Evolutionary conservation across 1,140 invertebrate genomes (phyloP).

Genomic region (Lasaia peninsularis): DNA sequence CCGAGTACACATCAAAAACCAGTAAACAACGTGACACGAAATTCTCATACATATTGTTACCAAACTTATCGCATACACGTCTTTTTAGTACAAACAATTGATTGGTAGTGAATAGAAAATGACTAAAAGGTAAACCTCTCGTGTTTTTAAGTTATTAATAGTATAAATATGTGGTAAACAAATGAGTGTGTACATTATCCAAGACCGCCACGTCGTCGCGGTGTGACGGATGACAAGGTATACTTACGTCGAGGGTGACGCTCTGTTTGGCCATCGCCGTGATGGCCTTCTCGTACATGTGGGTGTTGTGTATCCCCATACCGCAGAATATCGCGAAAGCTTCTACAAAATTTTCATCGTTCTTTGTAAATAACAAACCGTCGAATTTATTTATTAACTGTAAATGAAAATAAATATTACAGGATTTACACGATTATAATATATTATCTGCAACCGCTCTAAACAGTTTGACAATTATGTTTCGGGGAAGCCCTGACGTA

Average conservation of each 20-base stretch:
- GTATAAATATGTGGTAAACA: too few relatives aligned
- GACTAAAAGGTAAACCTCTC: too few relatives aligned
- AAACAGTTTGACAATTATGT: too few relatives aligned
- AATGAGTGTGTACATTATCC: too few relatives aligned
- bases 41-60: too few relatives aligned
- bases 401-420: constrained; percentile 29
- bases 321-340: constrained; percentile 98
- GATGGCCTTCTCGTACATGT: constrained; percentile 97
- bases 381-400: constrained; percentile 95
- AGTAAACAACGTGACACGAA: too few relatives aligned
- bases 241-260: constrained; percentile 89
- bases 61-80: too few relatives aligned
- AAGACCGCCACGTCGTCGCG: background rate
- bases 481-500: too few relatives aligned
- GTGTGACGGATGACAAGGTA: background rate
- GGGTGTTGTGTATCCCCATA: constrained; percentile 97
- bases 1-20: too few relatives aligned
- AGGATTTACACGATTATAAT: background rate
- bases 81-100: too few relatives aligned
- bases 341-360: constrained; percentile 95
- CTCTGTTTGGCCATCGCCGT: constrained; percentile 96
- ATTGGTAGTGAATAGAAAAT: too few relatives aligned
- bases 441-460: background rate
- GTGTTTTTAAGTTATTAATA: too few relatives aligned
- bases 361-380: constrained; percentile 91